Evolutionary conservation across 2,888 invertebrate species (phyloP).

Genomic region (Drosophila austrosaltans): DNA sequence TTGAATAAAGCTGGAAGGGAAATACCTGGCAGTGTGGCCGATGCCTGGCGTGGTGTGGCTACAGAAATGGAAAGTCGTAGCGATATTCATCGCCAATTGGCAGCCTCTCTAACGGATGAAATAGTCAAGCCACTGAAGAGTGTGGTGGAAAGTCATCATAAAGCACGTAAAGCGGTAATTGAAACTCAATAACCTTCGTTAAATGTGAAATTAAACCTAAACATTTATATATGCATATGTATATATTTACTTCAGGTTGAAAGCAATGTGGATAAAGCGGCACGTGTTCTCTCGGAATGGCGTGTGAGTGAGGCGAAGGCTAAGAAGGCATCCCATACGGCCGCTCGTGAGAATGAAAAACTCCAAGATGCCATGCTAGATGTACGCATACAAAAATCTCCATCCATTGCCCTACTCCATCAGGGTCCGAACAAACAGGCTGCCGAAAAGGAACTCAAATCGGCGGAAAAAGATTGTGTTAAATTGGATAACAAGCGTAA

Average conservation of each 20-base stretch:
- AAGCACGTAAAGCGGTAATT: constrained; percentile 88
- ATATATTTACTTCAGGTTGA: constrained; percentile 85
- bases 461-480: constrained; percentile 87
- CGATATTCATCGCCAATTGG: constrained; percentile 93
- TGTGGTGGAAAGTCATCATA: constrained; percentile 89
- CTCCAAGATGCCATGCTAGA: constrained; percentile 90
- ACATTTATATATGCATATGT: not conserved
- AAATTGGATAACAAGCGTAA: constrained; percentile 94
- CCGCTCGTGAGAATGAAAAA: constrained; percentile 95
- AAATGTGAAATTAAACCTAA: not conserved
- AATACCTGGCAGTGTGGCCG: constrained; percentile 90
- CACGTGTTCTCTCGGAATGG: constrained; percentile 92
- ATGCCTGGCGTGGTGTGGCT: constrained; percentile 96
- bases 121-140: constrained; percentile 93
- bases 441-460: constrained; percentile 83
- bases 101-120: constrained; percentile 92
- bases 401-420: constrained; percentile 82
- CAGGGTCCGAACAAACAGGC: constrained; percentile 81
- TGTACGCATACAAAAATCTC: constrained; percentile 84
- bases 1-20: constrained; percentile 92
- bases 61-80: constrained; percentile 96
- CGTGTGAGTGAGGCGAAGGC: constrained; percentile 93
- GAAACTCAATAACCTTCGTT: constrained; percentile 29
- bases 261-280: constrained; percentile 92
- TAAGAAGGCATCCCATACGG: constrained; percentile 94